Percentiles rank a stretch among this genome's conserved stretches.
Conservation (phyloP, 2,888 invertebrate genomes). For the Cheilosia variabilis region DNA sequence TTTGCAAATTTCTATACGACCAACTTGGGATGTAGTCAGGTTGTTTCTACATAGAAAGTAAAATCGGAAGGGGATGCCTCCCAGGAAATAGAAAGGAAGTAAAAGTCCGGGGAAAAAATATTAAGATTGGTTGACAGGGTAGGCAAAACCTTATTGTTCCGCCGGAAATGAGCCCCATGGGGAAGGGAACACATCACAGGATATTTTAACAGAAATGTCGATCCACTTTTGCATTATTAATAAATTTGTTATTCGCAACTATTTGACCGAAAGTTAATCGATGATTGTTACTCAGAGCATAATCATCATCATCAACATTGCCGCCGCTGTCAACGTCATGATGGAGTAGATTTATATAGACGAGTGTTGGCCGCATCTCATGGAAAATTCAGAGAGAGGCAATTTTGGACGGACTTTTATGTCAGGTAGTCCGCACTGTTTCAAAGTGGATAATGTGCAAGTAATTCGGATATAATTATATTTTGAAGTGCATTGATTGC, state of each 20-base stretch:
- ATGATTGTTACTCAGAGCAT: slow-evolving; percentile 62
- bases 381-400: slow-evolving; percentile 48
- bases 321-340: neutral
- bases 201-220: slow-evolving; percentile 19
- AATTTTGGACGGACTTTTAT: slow-evolving; percentile 24
- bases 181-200: slow-evolving; percentile 24
- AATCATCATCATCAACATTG: slow-evolving; percentile 26
- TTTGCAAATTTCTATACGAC: slow-evolving; percentile 56
- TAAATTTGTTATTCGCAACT: slow-evolving; percentile 69
- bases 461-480: slow-evolving; percentile 71
- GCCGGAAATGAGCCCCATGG: slow-evolving; percentile 71
- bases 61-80: slow-evolving; percentile 28
- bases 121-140: slow-evolving; percentile 66
- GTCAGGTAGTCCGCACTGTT: slow-evolving; percentile 20
- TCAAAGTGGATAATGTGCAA: slow-evolving; percentile 62
- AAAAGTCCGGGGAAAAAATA: slow-evolving; percentile 62
- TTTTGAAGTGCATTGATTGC: slow-evolving; percentile 60
- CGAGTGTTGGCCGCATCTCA: slow-evolving; percentile 21
- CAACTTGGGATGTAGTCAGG: slow-evolving; percentile 50
- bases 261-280: slow-evolving; percentile 73
- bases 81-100: slow-evolving; percentile 65
- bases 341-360: neutral
- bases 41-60: slow-evolving; percentile 39
- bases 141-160: slow-evolving; percentile 73
- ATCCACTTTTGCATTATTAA: slow-evolving; percentile 59